Evolutionary conservation across 2,797 vertebrate genomes (phyloP).

Genomic region (Huso huso): DNA sequence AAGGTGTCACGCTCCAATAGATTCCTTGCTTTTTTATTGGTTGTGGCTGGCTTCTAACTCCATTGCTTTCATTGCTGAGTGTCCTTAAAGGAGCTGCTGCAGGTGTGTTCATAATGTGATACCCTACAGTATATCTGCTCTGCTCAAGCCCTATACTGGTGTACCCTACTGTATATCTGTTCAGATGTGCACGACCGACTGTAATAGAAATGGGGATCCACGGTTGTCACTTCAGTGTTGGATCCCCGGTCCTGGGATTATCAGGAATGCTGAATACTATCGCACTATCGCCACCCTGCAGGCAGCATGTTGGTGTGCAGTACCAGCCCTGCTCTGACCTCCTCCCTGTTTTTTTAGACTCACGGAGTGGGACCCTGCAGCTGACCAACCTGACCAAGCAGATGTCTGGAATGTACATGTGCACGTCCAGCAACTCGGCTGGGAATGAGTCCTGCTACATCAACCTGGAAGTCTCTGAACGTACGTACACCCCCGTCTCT

Average conservation of each 20-base stretch:
- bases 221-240: background rate
- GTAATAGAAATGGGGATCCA: slow-evolving; percentile 12
- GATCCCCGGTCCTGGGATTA: no score
- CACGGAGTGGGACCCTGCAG: slow-evolving; percentile 59
- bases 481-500: slow-evolving; percentile 51
- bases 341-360: slow-evolving; percentile 50
- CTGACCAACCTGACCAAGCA: slow-evolving; percentile 76
- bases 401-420: slow-evolving; percentile 81
- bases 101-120: no score
- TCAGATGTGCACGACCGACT: background rate
- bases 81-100: no score
- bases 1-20: no score
- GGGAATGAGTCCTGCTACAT: slow-evolving; percentile 68
- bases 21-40: no score
- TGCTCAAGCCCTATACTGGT: no score
- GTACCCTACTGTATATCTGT: background rate
- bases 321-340: background rate
- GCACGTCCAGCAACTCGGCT: slow-evolving; percentile 63
- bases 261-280: no score
- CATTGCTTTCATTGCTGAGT: no score
- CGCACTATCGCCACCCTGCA: background rate
- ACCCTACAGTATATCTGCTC: no score
- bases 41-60: no score
- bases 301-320: background rate
- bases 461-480: slow-evolving; percentile 68